Evolutionary conservation across 2,888 invertebrate genomes (phyloP).

Genomic region (Caenorhabditis imperialis): DNA sequence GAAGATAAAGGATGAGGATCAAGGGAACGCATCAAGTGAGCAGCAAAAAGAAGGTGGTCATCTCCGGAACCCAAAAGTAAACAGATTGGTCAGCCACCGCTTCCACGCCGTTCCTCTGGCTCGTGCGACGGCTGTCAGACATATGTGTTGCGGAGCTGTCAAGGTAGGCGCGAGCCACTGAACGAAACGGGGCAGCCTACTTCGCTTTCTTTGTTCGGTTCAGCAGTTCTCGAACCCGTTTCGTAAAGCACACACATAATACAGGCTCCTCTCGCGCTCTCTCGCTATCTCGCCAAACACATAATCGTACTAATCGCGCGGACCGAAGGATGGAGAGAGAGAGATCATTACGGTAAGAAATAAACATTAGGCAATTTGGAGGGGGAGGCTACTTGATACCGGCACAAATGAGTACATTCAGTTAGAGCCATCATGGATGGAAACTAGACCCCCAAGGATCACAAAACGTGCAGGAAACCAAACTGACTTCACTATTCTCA

Average conservation of each 20-base stretch:
- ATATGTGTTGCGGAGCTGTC: constrained; percentile 46
- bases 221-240: constrained; percentile 56
- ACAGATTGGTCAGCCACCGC: constrained; percentile 9
- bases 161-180: constrained; percentile 20
- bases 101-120: constrained; percentile 16
- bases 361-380: constrained; percentile 11
- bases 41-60: constrained; percentile 1
- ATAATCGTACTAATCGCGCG: constrained; percentile 64
- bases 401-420: constrained; percentile 28
- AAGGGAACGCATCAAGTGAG: constrained; percentile 3
- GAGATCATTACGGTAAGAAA: constrained; percentile 44
- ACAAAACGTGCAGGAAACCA: too few species aligned
- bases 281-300: constrained; percentile 52
- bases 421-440: too few species aligned
- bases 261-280: constrained; percentile 13
- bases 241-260: constrained; percentile 51
- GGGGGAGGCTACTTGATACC: constrained; percentile 32
- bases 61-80: constrained; percentile 41
- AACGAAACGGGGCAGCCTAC: background rate
- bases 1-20: constrained; percentile 2
- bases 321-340: constrained; percentile 10
- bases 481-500: too few species aligned
- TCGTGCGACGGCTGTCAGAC: constrained; percentile 51
- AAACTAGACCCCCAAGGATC: too few species aligned
- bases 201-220: constrained; percentile 48